Evolutionary conservation across 2,797 vertebrate genomes (phyloP), one percentile per base, ranked within the genome.

Genomic region (Argyrosomus regius): DNA sequence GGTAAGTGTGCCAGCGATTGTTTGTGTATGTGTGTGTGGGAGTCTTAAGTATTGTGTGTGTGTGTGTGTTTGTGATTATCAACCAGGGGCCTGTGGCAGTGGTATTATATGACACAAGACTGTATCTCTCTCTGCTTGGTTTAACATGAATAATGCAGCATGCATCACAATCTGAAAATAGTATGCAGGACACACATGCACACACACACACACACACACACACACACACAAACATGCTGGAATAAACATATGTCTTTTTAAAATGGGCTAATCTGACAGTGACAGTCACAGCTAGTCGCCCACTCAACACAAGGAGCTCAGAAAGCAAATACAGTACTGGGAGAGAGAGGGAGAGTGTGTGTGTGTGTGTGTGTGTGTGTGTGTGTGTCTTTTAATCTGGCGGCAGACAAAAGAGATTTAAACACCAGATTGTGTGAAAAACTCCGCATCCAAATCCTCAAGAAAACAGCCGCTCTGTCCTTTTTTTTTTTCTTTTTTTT

Each of bases 231-330:
- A 72, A 69, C 65, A 50, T 46, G 62, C 60, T 56, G 76, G 58
- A 54, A 75, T 78, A 81, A 88, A 87, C 87, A 85, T 87, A 89
- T 84, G 82, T 85, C 86, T 90, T 81, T 85, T 88, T 89, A 78
- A 85, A 90, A 90, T 74, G 68, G 81, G 80, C 78, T 92, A 92
- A 94, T 93, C 91, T 86, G 88, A 89, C 88, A 85, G 85, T 56
- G 85, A 71, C 84, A 85, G 82, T 90, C 86, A 81, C 87, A 88
- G 89, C 77, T n/a, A 76, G 80, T 77, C 88, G 72, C 91, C 90
- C 90, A 94, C 93, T 90, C 92, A 70, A 83, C 80, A 85, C 82
- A 77, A 83, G 65, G 84, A 43, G 86, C 86, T 68, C 66, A 61
- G 79, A 61, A 84, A 84, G 75, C 82, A 77, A 83, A 84, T 43